These are phyloP conservation scores for Brachyhypopomus gauderio DNA, from an alignment of 2,113 vertebrate species.

Conservation along the genomic window DNA sequence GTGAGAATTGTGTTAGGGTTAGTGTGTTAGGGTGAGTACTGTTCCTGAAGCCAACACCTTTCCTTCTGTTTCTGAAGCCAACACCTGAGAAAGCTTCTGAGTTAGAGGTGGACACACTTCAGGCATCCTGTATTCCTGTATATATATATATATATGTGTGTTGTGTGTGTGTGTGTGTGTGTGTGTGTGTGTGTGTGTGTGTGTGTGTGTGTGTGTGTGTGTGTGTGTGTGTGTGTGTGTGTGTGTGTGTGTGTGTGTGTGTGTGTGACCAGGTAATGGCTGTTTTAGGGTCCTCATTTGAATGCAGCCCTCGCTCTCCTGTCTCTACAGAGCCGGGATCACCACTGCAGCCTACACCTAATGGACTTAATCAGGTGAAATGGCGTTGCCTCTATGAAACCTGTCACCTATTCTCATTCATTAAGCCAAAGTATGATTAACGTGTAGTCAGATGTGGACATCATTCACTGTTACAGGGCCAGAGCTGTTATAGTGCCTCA, in stretches of 20 bases:
- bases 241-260: conserved; percentile 24
- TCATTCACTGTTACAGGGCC: conserved; percentile 59
- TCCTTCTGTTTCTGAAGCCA: no score
- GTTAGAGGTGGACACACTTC: no score
- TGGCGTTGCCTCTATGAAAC: conserved; percentile 53
- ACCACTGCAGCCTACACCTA: conserved; percentile 30
- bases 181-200: conserved; percentile 17
- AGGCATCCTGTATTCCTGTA: no score
- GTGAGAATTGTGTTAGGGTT: no score
- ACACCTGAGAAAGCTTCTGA: no score
- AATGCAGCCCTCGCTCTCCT: no score
- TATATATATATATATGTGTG: no score
- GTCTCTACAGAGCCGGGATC: no score
- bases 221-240: background rate
- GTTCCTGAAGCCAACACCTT: no score
- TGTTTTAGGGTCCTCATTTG: no score
- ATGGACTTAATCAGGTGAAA: conserved; percentile 53
- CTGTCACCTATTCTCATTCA: conserved; percentile 51
- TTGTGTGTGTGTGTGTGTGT: conserved; percentile 35
- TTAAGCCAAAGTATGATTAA: conserved; percentile 64
- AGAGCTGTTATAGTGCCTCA: conserved; percentile 44
- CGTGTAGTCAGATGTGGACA: conserved; percentile 42
- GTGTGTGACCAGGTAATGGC: no score
- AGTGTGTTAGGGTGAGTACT: no score
- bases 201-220: background rate